Conservation (phyloP, 2,888 invertebrate species). For the Drosophila pegasa region DNA sequence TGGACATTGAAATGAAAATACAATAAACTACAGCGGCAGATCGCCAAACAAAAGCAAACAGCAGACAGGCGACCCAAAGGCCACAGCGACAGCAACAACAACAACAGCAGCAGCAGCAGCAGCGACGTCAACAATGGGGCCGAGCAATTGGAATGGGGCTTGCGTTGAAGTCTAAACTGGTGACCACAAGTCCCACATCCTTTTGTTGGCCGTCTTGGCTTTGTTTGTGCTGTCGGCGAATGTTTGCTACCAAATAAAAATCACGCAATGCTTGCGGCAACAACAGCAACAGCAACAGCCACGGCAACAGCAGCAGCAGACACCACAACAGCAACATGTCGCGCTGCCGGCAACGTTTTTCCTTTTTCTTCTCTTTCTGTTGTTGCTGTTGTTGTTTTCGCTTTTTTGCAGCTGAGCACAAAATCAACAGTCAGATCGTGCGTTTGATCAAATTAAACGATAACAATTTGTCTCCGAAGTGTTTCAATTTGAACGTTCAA, state of each 20-base stretch:
- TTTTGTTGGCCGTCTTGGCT: slow-evolving; percentile 59
- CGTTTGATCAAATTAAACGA: slow-evolving; percentile 85
- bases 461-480: slow-evolving; percentile 85
- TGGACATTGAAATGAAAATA: slow-evolving; percentile 76
- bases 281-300: slow-evolving; percentile 32
- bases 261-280: slow-evolving; percentile 58
- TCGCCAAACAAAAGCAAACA: slow-evolving; percentile 58
- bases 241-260: slow-evolving; percentile 77
- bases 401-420: slow-evolving; percentile 41
- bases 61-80: slow-evolving; percentile 52
- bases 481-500: slow-evolving; percentile 83
- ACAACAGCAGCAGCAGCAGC: slow-evolving; percentile 31
- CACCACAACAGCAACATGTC: slow-evolving; percentile 50
- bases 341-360: slow-evolving; percentile 35
- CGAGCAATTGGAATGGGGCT: slow-evolving; percentile 25
- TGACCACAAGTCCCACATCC: slow-evolving; percentile 68
- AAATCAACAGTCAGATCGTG: slow-evolving; percentile 82
- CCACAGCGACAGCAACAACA: slow-evolving; percentile 29
- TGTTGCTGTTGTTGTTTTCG: background rate
- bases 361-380: background rate
- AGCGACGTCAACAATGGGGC: slow-evolving; percentile 36
- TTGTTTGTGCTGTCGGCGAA: slow-evolving; percentile 60
- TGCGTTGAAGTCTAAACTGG: slow-evolving; percentile 34
- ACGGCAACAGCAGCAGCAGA: slow-evolving; percentile 19
- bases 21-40: slow-evolving; percentile 67